phyloP scores from a whole-genome alignment of 1,140 invertebrate species.

The Euura lappo region DNA sequence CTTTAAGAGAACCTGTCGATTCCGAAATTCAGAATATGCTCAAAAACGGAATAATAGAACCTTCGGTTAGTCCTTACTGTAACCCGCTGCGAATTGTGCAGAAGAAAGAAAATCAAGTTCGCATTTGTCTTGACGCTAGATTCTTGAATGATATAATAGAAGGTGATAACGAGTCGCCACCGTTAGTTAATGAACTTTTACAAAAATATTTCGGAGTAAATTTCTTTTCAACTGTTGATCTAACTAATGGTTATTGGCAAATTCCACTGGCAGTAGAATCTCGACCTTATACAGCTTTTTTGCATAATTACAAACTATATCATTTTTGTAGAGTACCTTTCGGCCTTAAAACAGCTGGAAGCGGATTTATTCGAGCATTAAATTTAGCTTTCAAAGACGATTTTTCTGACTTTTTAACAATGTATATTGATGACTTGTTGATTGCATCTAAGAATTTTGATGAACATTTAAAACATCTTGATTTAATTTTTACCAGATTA shows the following conservation, averaged over 20 bases:
- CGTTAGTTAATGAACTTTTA: slow-evolving; percentile 37
- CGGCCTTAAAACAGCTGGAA: too few relatives aligned
- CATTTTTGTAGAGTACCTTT: slow-evolving; percentile 13
- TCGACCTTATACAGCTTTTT: slow-evolving; percentile 43
- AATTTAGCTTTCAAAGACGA: slow-evolving; percentile 5
- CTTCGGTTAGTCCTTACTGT: slow-evolving; percentile 38
- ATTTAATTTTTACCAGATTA: slow-evolving; percentile 18
- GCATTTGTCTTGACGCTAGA: slow-evolving; percentile 45
- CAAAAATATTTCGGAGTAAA: slow-evolving; percentile 32
- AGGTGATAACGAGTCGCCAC: slow-evolving; percentile 39
- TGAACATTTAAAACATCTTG: slow-evolving; percentile 15
- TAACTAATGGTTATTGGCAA: slow-evolving; percentile 48
- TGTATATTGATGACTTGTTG: slow-evolving; percentile 33
- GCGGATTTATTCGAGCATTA: slow-evolving; percentile 22
- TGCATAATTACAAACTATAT: slow-evolving; percentile 30
- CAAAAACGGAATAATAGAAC: slow-evolving; percentile 26
- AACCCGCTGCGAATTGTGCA: slow-evolving; percentile 42
- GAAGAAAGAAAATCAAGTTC: slow-evolving; percentile 37
- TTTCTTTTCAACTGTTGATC: slow-evolving; percentile 41
- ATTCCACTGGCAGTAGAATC: slow-evolving; percentile 37
- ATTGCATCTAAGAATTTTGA: slow-evolving; percentile 24
- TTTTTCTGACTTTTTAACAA: slow-evolving; percentile 22
- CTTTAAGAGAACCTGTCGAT: slow-evolving; percentile 8
- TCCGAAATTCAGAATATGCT: slow-evolving; percentile 10
- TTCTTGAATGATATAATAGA: slow-evolving; percentile 41